Base-by-base conservation (phyloP, 2,113 vertebrate species). In the Edolisoma coerulescens region DNA sequence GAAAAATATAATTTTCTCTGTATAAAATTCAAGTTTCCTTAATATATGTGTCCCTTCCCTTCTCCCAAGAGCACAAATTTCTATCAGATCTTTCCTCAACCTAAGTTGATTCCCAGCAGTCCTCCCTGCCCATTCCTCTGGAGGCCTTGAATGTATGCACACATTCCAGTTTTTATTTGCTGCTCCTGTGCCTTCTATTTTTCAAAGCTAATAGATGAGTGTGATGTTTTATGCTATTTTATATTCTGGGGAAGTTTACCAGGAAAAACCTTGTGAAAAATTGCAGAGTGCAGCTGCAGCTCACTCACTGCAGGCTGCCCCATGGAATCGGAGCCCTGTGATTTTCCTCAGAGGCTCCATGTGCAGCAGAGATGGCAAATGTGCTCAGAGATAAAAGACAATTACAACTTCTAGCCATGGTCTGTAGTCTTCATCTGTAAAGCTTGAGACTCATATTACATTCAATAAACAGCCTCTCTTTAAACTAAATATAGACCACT, bases 401-500 rank as follows among this genome's bases (percentile, higher is more conserved):
- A 28, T 87, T 49, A 23, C 10, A 76, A n/a, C 12, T 65, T 88
- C 54, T 56, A 93, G 39, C 59, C 54, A 23, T 67, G 63, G 27
- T 54, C 75, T 85, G 33, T 54, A 76, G 27, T 42, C 28, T 75
- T 56, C 11, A 8, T 52, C 41, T 57, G 20, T 24, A 39, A 88
- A 89, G 41, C 84, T 1, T 75, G 44, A 71, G 60, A 26, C 22
- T 82, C 57, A 24, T 49, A 33, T 75, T 73, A 12, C 39, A 78
- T 45, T 89, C 49, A 26, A 35, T 67, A 68, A 92, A 84, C 56
- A 89, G 28, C 42, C 18, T 75, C 44, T 84, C 57, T 84, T 84
- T 90, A 90, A 69, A 86, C 59, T 86, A 86, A 90, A 85, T 90
- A 83, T 35, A 95, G 75, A 73, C 39, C 60, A 67, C 52, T 93